Conservation (phyloP, 2,113 vertebrate genomes). For the Antechinus stuartii region DNA sequence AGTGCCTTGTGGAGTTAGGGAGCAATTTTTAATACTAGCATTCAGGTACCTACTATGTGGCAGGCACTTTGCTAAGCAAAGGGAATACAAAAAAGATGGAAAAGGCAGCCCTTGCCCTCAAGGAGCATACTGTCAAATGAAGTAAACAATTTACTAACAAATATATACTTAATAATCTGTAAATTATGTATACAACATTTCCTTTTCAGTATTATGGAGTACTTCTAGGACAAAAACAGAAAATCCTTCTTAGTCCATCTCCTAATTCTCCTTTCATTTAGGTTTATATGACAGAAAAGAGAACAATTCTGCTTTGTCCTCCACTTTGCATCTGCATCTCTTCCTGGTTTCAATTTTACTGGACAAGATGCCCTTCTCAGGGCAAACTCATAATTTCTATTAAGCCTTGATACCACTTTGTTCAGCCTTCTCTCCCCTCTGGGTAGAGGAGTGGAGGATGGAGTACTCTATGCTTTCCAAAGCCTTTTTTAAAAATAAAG, state of each 20-base stretch:
- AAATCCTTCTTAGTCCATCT: background rate
- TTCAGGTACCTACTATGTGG: background rate
- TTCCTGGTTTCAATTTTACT: background rate
- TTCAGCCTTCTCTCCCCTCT: too few relatives aligned
- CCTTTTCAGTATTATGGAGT: background rate
- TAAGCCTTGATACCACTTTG: background rate
- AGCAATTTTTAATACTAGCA: background rate
- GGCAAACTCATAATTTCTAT: background rate
- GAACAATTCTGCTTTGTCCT: background rate
- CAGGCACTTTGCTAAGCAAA: background rate
- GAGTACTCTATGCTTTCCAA: background rate
- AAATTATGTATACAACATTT: slow-evolving; percentile 27
- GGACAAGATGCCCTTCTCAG: background rate
- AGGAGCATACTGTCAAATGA: background rate
- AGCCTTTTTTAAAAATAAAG: too few relatives aligned
- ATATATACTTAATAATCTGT: background rate
- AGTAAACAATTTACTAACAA: background rate
- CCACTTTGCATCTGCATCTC: background rate
- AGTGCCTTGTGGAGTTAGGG: background rate
- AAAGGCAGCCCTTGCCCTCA: background rate
- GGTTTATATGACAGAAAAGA: background rate
- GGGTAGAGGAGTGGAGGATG: too few relatives aligned
- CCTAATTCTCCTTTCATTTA: slow-evolving; percentile 7
- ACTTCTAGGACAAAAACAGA: background rate
- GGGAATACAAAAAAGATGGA: background rate